Evolutionary conservation across 2,888 invertebrate species (phyloP).

Genomic region (Octodonta nipae): DNA sequence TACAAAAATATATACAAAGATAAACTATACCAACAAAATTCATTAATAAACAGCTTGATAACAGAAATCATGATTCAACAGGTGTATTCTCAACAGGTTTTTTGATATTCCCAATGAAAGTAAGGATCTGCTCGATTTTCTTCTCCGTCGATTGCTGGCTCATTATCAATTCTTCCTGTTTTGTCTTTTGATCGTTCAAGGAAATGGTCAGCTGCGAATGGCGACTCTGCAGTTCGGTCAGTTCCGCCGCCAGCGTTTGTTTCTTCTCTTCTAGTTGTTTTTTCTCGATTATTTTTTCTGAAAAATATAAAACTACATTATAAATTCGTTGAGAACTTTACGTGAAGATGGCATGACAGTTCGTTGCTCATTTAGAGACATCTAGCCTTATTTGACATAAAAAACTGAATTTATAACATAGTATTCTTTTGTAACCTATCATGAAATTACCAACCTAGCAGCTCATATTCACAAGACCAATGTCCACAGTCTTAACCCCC

Average conservation of each 20-base stretch:
- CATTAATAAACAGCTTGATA: too few relatives aligned
- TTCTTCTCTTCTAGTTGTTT: slow-evolving; percentile 31
- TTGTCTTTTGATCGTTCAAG: slow-evolving; percentile 29
- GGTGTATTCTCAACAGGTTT: too few relatives aligned
- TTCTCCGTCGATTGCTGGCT: slow-evolving; percentile 29
- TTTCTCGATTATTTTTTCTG: slow-evolving; percentile 35
- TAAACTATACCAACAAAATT: too few relatives aligned
- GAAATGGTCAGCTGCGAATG: slow-evolving; percentile 35
- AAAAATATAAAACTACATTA: slow-evolving; percentile 14
- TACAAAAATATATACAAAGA: too few relatives aligned
- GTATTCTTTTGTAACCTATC: not conserved
- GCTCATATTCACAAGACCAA: too few relatives aligned
- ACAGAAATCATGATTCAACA: too few relatives aligned
- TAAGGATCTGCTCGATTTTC: slow-evolving; percentile 31
- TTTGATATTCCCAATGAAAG: slow-evolving; percentile 27
- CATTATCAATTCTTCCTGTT: slow-evolving; percentile 28
- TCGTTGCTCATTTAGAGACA: slow-evolving; percentile 2
- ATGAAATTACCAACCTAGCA: too few relatives aligned
- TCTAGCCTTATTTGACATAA: too few relatives aligned
- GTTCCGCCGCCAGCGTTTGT: slow-evolving; percentile 29
- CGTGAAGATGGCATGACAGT: not conserved
- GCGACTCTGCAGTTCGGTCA: slow-evolving; percentile 33
- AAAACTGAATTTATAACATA: not conserved
- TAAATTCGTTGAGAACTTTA: too few relatives aligned
- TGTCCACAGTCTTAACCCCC: too few relatives aligned